phyloP scores from a whole-genome alignment of 37 sponge, comb jelly and placozoan species.

The Theonella swinhoei region DNA sequence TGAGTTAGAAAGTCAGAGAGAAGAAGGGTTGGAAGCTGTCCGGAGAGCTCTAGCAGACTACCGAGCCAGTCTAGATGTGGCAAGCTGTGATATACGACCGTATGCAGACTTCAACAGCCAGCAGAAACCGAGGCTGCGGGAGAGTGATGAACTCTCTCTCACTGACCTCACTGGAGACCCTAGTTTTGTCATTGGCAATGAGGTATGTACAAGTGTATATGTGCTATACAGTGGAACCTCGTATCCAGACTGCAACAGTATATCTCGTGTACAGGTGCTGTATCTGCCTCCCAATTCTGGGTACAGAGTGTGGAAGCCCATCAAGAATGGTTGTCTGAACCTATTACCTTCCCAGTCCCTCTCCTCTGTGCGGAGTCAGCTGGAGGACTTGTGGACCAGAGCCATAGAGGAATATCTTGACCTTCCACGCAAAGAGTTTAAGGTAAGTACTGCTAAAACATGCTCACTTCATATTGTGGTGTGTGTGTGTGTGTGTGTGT shows the following conservation, averaged over 20 bases:
- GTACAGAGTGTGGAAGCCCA: conserved; percentile 77
- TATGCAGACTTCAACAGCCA: conserved; percentile 49
- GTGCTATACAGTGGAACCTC: not conserved
- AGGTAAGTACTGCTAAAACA: conserved; percentile 27
- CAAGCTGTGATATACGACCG: conserved; percentile 14
- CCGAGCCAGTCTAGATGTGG: conserved; percentile 19
- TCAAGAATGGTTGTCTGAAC: conserved; percentile 70
- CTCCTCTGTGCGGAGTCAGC: conserved; percentile 51
- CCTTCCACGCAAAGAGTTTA: conserved; percentile 66
- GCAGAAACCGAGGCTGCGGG: conserved; percentile 36
- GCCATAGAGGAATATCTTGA: conserved; percentile 77
- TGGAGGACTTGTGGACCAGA: conserved; percentile 86
- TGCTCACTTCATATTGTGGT: not conserved
- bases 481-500: not conserved
- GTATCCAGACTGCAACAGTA: not conserved
- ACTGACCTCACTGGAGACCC: conserved; percentile 67
- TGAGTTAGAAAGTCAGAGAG: conserved; percentile 35
- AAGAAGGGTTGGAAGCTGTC: conserved; percentile 23
- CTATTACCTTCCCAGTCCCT: conserved; percentile 12
- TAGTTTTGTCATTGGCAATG: conserved; percentile 73
- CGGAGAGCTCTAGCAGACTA: not conserved
- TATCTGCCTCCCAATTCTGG: conserved; percentile 63
- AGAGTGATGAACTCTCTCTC: conserved; percentile 33
- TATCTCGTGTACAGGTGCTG: conserved; percentile 59
- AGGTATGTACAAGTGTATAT: conserved; percentile 59